phyloP scores from a whole-genome alignment of 2,888 invertebrate genomes.

The Congeria kusceri region DNA sequence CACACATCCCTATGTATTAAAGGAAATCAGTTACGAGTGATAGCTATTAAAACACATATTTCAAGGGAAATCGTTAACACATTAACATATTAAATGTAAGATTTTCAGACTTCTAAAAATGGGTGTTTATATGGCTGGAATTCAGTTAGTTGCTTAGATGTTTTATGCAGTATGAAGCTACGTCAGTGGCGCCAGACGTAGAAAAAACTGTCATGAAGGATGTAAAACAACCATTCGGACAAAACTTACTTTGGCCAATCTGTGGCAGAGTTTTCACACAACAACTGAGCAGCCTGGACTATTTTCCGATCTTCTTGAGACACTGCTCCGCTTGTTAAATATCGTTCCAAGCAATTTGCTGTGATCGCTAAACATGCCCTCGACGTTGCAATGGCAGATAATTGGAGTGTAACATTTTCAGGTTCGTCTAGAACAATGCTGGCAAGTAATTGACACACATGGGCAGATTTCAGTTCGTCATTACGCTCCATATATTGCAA shows the following conservation, averaged over 20 bases:
- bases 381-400: constrained; percentile 59
- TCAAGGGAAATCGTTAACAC: no score
- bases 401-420: constrained; percentile 38
- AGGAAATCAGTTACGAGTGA: no score
- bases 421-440: constrained; percentile 15
- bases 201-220: no score
- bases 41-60: no score
- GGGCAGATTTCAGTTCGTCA: constrained; percentile 36
- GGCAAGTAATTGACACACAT: constrained; percentile 26
- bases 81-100: no score
- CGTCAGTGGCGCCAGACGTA: no score
- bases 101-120: no score
- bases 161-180: no score
- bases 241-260: no score
- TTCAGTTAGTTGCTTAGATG: not conserved
- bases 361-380: constrained; percentile 63
- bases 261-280: constrained; percentile 43
- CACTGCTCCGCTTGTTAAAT: constrained; percentile 33
- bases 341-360: constrained; percentile 52
- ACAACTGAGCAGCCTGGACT: constrained; percentile 48
- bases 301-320: constrained; percentile 29
- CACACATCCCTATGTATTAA: no score
- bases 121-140: no score
- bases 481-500: constrained; percentile 25
- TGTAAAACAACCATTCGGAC: no score